phyloP scores from a whole-genome alignment of 2,888 invertebrate species.

The Linnaemya vulpina region DNA sequence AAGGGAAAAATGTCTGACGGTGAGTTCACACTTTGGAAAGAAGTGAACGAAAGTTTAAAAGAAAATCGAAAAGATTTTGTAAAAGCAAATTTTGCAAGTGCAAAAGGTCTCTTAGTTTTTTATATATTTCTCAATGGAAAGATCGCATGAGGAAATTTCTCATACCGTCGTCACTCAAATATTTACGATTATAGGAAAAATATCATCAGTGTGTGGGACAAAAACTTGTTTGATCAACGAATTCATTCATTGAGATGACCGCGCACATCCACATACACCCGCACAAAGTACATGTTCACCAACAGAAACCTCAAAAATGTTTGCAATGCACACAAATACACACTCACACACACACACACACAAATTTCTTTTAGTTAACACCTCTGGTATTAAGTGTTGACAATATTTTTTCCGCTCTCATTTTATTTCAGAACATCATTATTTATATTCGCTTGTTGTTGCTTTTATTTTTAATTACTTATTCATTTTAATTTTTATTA shows the following conservation, averaged over 20 bases:
- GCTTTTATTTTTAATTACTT: slow-evolving; percentile 65
- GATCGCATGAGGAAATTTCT: too few species aligned
- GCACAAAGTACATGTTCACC: background rate
- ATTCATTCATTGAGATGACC: slow-evolving; percentile 32
- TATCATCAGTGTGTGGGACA: too few species aligned
- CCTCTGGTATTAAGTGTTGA: slow-evolving; percentile 56
- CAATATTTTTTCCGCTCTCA: slow-evolving; percentile 39
- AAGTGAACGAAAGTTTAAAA: too few species aligned
- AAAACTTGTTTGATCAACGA: background rate
- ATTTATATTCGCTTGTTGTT: slow-evolving; percentile 41
- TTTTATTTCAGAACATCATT: slow-evolving; percentile 47
- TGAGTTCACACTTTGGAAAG: too few species aligned
- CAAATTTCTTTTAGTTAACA: slow-evolving; percentile 46
- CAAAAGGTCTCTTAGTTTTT: too few species aligned
- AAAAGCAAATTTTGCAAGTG: too few species aligned
- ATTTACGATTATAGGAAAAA: too few species aligned
- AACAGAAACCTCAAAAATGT: slow-evolving; percentile 8
- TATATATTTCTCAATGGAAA: too few species aligned
- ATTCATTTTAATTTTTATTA: slow-evolving; percentile 69
- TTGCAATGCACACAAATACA: background rate
- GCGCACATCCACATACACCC: background rate
- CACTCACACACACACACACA: too few species aligned
- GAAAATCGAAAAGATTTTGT: too few species aligned
- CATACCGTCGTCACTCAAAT: too few species aligned
- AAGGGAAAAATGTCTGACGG: too few species aligned